Conservation (phyloP, 37 sponge, comb jelly and placozoan genomes). For the Geodia barretti region DNA sequence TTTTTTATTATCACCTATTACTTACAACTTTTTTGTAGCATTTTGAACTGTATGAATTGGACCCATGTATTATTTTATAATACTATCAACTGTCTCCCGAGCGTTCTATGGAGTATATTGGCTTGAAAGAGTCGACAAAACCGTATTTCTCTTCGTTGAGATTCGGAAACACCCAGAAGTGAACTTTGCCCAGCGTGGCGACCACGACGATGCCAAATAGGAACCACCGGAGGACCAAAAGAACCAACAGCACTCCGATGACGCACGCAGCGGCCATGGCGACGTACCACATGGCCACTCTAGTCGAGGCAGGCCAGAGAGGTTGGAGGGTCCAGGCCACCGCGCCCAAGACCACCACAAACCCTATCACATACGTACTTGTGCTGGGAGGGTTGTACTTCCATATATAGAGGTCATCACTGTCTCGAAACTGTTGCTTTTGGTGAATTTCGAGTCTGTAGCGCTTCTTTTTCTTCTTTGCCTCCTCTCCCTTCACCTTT, state of each 20-base stretch:
- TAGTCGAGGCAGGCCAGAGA: conserved; percentile 77
- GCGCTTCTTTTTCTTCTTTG: conserved; percentile 53
- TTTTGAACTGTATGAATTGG: no score
- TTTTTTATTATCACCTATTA: no score
- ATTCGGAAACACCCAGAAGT: conserved; percentile 80
- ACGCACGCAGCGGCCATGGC: conserved; percentile 24
- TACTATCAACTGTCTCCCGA: background rate
- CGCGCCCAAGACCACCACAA: conserved; percentile 65
- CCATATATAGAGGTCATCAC: conserved; percentile 69
- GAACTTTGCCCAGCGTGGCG: conserved; percentile 33
- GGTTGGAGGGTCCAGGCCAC: conserved; percentile 70
- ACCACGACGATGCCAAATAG: conserved; percentile 34
- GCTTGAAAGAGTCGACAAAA: conserved; percentile 76
- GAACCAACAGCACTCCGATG: conserved; percentile 42
- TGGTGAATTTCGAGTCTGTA: conserved; percentile 50
- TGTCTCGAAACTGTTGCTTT: conserved; percentile 42
- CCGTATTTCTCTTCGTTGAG: conserved; percentile 70
- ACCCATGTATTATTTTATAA: no score
- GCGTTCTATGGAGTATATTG: conserved; percentile 56
- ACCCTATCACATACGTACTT: conserved; percentile 48
- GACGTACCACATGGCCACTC: conserved; percentile 56
- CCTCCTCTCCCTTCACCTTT: background rate
- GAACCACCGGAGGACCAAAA: conserved; percentile 58
- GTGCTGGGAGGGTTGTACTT: conserved; percentile 58
- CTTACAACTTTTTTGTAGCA: no score